A percentile compares a stretch with the other conserved stretches of the same genome.
phyloP scores from a whole-genome alignment of 2,888 invertebrate genomes.

The Pogonocherus hispidulus region DNA sequence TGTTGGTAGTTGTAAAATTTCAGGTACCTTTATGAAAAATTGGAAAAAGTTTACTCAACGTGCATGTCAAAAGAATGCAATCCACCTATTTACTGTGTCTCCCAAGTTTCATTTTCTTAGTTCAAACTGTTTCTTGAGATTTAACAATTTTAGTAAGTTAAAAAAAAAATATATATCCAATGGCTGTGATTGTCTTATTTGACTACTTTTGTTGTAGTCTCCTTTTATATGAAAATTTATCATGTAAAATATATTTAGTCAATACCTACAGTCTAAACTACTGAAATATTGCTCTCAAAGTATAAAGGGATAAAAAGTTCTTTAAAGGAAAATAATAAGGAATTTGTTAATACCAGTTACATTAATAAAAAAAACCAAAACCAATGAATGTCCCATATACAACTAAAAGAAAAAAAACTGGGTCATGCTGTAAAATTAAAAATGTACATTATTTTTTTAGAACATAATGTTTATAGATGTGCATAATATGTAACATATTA shows the following conservation, averaged over 20 bases:
- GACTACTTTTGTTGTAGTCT: not conserved
- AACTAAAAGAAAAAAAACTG: not conserved
- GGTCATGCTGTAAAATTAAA: not conserved
- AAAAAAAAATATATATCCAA: no score
- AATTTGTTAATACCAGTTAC: conserved; percentile 7
- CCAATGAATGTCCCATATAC: no score
- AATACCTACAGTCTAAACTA: conserved; percentile 22
- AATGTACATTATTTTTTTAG: not conserved
- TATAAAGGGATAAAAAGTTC: conserved; percentile 12
- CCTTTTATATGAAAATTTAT: not conserved
- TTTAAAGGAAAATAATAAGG: conserved; percentile 15
- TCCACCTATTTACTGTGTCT: no score
- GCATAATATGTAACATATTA: not conserved
- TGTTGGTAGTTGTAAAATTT: no score
- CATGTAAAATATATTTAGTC: not conserved
- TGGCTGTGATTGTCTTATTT: no score
- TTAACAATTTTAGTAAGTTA: no score
- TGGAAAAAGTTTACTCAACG: no score
- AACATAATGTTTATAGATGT: not conserved
- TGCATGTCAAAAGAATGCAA: no score
- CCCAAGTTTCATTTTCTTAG: no score
- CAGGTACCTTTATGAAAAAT: no score
- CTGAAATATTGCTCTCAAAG: conserved; percentile 11
- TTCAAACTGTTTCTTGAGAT: no score
- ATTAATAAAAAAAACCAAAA: no score